phyloP scores from a whole-genome alignment of 2,888 invertebrate species.

The Aporophyla lueneburgensis region DNA sequence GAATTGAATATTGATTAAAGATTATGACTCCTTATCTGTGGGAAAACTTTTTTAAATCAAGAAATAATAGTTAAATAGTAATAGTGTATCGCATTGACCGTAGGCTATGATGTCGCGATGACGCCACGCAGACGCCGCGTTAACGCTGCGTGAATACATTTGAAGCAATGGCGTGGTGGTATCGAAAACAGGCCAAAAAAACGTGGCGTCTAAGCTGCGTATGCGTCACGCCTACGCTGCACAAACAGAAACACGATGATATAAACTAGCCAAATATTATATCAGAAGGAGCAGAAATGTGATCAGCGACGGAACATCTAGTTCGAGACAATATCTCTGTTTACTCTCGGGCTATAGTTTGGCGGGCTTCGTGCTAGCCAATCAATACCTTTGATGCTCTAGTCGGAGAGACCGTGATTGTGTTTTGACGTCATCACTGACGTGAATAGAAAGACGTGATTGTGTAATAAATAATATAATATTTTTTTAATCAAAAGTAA shows the following conservation, averaged over 20 bases:
- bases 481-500: too few species aligned
- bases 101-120: too few species aligned
- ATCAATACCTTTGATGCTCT: conserved; percentile 54
- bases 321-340: conserved; percentile 47
- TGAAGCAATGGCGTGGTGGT: too few species aligned
- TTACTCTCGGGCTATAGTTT: conserved; percentile 58
- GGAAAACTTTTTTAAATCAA: too few species aligned
- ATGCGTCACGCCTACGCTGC: neutral
- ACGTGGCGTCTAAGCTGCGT: neutral
- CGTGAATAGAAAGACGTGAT: neutral
- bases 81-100: too few species aligned
- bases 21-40: too few species aligned
- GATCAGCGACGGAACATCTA: conserved; percentile 32
- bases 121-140: neutral
- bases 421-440: conserved; percentile 14
- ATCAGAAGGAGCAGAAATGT: conserved; percentile 35
- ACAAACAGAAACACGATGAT: neutral
- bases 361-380: conserved; percentile 49
- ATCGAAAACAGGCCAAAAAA: too few species aligned
- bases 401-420: conserved; percentile 47
- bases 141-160: too few species aligned
- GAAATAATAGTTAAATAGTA: too few species aligned
- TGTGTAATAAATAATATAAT: too few species aligned
- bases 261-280: conserved; percentile 20
- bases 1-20: neutral